Percentiles rank a stretch among this genome's conserved stretches.
These are phyloP conservation scores for Trichoplusia ni DNA, from an alignment of 1,140 invertebrate species.

Conservation along the genomic window DNA sequence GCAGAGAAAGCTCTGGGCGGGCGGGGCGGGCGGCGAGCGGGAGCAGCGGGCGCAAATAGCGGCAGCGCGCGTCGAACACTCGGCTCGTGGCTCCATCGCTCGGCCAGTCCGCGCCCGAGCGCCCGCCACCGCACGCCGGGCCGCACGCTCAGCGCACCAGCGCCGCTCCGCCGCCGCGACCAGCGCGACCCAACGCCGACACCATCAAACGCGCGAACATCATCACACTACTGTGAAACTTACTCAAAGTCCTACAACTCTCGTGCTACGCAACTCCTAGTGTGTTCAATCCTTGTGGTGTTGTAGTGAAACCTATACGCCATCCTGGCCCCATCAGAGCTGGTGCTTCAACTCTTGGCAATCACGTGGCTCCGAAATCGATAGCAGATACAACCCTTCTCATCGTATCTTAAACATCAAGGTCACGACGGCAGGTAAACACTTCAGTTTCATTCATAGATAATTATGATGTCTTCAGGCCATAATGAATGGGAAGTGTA, in stretches of 20 bases:
- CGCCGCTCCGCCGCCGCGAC: conserved; percentile 9
- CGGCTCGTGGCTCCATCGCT: conserved; percentile 38
- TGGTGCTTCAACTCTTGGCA: conserved; percentile 33
- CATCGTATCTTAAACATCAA: conserved; percentile 50
- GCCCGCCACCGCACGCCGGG: no score
- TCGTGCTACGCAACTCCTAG: background rate
- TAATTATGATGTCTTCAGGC: conserved; percentile 23
- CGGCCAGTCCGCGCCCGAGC: conserved; percentile 23
- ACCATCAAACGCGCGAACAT: conserved; percentile 45
- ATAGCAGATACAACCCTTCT: conserved; percentile 49
- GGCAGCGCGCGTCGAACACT: conserved; percentile 60
- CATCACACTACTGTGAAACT: conserved; percentile 13
- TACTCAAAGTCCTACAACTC: conserved; percentile 1
- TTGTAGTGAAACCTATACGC: conserved; percentile 39
- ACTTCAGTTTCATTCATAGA: conserved; percentile 59
- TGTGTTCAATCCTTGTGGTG: conserved; percentile 33
- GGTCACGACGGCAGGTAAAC: conserved; percentile 73
- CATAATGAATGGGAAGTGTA: conserved; percentile 11
- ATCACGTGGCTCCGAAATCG: conserved; percentile 48
- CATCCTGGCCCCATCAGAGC: conserved; percentile 38
- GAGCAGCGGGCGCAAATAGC: conserved; percentile 71
- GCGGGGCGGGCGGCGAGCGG: conserved; percentile 62
- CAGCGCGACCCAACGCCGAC: conserved; percentile 4
- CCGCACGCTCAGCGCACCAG: background rate
- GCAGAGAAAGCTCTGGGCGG: conserved; percentile 74